Percentiles rank a stretch among this genome's conserved stretches.
Conservation (phyloP, 2,797 vertebrate species). For the Antennarius maculatus region DNA sequence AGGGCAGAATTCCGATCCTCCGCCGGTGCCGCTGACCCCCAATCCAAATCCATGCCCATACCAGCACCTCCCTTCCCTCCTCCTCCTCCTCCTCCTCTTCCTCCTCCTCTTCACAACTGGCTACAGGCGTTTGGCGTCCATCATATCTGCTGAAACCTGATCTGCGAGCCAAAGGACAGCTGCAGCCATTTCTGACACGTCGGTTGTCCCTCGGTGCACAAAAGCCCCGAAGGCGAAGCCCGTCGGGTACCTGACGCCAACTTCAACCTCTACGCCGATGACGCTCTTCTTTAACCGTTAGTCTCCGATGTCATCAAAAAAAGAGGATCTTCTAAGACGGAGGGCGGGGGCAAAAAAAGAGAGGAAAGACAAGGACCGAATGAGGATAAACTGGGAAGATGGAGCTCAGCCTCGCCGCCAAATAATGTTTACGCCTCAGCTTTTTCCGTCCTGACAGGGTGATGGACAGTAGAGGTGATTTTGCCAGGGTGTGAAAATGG, state of each 20-base stretch:
- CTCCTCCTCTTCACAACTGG: constrained; percentile 85
- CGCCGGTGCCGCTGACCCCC: constrained; percentile 86
- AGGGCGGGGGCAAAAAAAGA: constrained; percentile 3
- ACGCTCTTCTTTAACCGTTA: neutral
- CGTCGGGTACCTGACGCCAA: constrained; percentile 11
- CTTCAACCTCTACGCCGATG: constrained; percentile 29
- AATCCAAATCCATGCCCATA: constrained; percentile 79
- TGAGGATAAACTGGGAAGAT: constrained; percentile 21
- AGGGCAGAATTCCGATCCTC: constrained; percentile 85
- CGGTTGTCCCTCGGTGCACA: constrained; percentile 17
- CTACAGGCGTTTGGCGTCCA: constrained; percentile 89
- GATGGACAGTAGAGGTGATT: constrained; percentile 77
- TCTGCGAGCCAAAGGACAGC: constrained; percentile 88
- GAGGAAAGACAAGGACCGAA: constrained; percentile 1
- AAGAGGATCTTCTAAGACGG: neutral
- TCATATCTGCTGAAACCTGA: constrained; percentile 90
- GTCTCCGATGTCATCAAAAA: too few relatives aligned
- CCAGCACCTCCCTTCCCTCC: constrained; percentile 11
- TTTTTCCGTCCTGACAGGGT: constrained; percentile 69
- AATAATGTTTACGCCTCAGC: constrained; percentile 67
- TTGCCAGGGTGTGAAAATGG: constrained; percentile 69
- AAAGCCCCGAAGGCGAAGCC: constrained; percentile 49
- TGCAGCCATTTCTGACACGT: constrained; percentile 73
- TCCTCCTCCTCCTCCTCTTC: constrained; percentile 10
- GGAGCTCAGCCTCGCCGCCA: constrained; percentile 42